Base-by-base conservation (phyloP, 2,888 invertebrate species). In the Xanthia icteritia region DNA sequence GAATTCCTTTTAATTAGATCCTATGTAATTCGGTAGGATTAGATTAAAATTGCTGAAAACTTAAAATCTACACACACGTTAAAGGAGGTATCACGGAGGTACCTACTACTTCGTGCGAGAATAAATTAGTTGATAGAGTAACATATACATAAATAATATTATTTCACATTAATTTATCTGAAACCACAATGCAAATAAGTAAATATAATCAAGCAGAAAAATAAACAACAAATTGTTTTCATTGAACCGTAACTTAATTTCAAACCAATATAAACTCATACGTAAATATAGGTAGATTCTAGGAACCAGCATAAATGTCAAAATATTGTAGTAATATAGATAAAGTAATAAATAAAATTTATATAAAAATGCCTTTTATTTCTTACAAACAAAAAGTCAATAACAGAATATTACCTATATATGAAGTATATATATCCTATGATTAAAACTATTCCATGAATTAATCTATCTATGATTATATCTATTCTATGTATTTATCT, bases 241-340 rank as follows among this genome's bases (percentile, higher is more conserved):
- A 45, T 42, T 66, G 39, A 61, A n/a, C 23, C 45, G 1, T 23
- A 73, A 60, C 11, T 56, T 60, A 23, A 72, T 65, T 67, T 56
- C 4, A 66, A 70, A 51, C 31, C 23, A 42, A n/a, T n/a, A 20
- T 65, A 8, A 23, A 70, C 20, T 31, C 5, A 27, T 70, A 27
- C 2, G 13, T 56, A 51, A 39, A 58, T 74, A 51, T 56, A 36
- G 13, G 56, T 64, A 17, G 8, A 20, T 42, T 64, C 15, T 9
- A n/a, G 42, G n/a, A 31, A 66, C 23, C 15, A 61, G 9, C 20
- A 31, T 23, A n/a, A 51, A 76, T 56, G 63, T 27, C 1, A 42
- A 6, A 56, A 63, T 56, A n/a, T 5, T 69, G 31, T 42, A 0
- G 4, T n/a, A n/a, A n/a, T n/a, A n/a, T n/a, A n/a, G n/a, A n/a